Evolutionary conservation across 2,888 invertebrate genomes (phyloP).

Genomic region (Zaprionus obscuricornis): DNA sequence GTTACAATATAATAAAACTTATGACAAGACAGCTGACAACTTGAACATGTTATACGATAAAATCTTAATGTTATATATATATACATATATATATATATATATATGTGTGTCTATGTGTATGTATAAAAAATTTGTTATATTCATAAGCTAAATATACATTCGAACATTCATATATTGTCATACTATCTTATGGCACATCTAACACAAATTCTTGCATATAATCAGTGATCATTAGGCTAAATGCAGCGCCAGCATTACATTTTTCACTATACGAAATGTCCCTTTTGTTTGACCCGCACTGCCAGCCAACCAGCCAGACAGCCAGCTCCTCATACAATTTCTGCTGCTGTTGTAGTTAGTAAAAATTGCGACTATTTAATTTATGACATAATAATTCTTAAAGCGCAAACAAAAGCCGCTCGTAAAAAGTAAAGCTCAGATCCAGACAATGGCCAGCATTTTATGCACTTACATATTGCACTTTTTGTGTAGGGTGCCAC

Average conservation of each 20-base stretch:
- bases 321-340: neutral
- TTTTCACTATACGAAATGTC: constrained; percentile 61
- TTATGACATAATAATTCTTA: constrained; percentile 77
- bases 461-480: constrained; percentile 55
- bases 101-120: no score
- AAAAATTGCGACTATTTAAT: constrained; percentile 76
- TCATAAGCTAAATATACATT: constrained; percentile 1
- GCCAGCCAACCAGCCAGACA: neutral
- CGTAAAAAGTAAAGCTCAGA: constrained; percentile 56
- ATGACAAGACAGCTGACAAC: no score
- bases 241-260: constrained; percentile 63
- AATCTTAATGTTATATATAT: no score
- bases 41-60: no score
- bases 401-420: constrained; percentile 76
- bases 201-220: constrained; percentile 39
- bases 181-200: constrained; percentile 58
- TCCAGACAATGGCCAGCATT: constrained; percentile 66
- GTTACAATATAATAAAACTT: no score
- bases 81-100: no score
- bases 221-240: constrained; percentile 57
- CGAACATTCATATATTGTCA: constrained; percentile 6
- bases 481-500: constrained; percentile 39
- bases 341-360: constrained; percentile 24
- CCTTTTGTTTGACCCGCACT: constrained; percentile 42
- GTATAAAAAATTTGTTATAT: no score